Evolutionary conservation across 2,113 vertebrate species (phyloP).

Genomic region (Pipa parva): DNA sequence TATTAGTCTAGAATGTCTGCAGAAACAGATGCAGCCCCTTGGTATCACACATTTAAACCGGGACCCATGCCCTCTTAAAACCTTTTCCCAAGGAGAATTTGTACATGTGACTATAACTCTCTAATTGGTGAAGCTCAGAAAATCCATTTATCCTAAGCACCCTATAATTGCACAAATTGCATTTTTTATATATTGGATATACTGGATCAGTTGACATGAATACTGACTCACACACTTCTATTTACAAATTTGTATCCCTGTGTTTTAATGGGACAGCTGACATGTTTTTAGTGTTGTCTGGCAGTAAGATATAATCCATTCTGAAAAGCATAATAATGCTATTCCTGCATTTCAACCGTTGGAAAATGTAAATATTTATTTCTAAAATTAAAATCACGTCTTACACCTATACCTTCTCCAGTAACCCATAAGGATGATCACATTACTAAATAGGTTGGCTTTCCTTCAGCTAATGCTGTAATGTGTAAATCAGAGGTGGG

Average conservation of each 20-base stretch:
- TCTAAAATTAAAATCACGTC: constrained; percentile 39
- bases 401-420: constrained; percentile 19
- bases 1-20: constrained; percentile 51
- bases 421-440: constrained; percentile 12
- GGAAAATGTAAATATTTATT: constrained; percentile 40
- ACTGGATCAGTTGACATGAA: too few relatives aligned
- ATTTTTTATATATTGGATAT: constrained; percentile 44
- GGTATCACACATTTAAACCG: constrained; percentile 53
- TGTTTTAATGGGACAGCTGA: too few relatives aligned
- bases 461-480: constrained; percentile 47
- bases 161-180: constrained; percentile 17
- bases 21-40: constrained; percentile 55
- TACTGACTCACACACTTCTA: too few relatives aligned
- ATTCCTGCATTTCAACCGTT: too few relatives aligned
- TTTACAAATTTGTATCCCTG: too few relatives aligned
- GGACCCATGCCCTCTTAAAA: constrained; percentile 47
- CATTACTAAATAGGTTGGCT: constrained; percentile 41
- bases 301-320: too few relatives aligned
- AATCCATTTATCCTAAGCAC: constrained; percentile 42
- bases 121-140: constrained; percentile 52
- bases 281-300: too few relatives aligned
- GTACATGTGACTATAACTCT: constrained; percentile 45
- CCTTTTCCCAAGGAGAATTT: constrained; percentile 50
- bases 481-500: too few relatives aligned
- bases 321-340: too few relatives aligned